Evolutionary conservation across 2,113 vertebrate genomes (phyloP).

Genomic region (Tonatia bakeri): DNA sequence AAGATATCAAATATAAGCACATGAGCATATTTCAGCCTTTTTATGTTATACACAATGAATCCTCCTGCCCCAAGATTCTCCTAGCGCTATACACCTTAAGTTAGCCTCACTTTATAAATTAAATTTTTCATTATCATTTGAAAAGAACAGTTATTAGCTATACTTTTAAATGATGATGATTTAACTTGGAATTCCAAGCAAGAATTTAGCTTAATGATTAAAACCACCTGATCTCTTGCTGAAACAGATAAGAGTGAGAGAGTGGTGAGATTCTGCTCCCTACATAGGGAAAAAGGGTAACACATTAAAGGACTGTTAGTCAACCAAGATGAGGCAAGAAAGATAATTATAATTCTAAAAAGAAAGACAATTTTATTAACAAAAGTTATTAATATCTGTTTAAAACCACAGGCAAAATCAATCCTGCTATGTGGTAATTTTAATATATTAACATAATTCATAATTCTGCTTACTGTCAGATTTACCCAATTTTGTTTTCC

Average conservation of each 20-base stretch:
- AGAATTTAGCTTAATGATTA: neutral
- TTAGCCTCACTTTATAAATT: neutral
- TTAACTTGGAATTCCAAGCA: neutral
- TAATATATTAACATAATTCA: neutral
- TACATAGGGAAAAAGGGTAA: neutral
- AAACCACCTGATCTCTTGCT: neutral
- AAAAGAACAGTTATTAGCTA: neutral
- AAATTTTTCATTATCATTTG: neutral
- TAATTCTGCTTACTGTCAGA: neutral
- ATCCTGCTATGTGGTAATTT: conserved; percentile 1
- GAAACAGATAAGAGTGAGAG: neutral
- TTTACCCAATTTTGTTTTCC: neutral
- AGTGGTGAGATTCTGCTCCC: neutral
- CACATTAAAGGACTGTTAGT: neutral
- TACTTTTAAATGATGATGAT: neutral
- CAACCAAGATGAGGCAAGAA: neutral
- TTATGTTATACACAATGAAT: neutral
- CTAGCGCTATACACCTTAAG: neutral
- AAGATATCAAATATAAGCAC: neutral
- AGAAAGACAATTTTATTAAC: conserved; percentile 23
- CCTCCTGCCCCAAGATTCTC: neutral
- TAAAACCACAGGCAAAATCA: conserved; percentile 41
- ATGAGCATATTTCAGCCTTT: neutral
- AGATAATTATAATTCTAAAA: neutral
- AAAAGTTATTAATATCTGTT: neutral